Percentiles rank a stretch among this genome's conserved stretches.
Evolutionary conservation across 2,797 vertebrate species (phyloP).

Genomic region (Brotula barbata): DNA sequence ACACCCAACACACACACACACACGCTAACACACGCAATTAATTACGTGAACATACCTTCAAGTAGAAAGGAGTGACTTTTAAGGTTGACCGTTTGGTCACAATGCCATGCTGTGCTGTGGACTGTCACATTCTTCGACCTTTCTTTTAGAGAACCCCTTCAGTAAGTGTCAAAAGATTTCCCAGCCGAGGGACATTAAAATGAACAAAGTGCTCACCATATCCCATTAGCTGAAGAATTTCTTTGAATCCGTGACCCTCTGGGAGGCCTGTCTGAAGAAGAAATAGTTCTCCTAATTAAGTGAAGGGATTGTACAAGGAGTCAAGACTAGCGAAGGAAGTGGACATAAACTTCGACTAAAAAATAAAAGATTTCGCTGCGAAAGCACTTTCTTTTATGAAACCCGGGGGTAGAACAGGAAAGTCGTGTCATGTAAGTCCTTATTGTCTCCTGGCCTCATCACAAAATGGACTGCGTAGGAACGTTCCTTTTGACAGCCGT

Average conservation of each 20-base stretch:
- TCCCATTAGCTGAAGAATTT: slow-evolving; percentile 65
- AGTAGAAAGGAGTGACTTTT: slow-evolving; percentile 38
- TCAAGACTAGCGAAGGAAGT: slow-evolving; percentile 41
- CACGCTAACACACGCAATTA: slow-evolving; percentile 13
- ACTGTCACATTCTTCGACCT: slow-evolving; percentile 47
- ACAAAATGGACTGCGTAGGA: slow-evolving; percentile 1
- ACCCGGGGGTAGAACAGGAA: slow-evolving; percentile 21
- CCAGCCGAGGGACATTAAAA: slow-evolving; percentile 60
- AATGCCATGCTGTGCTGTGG: slow-evolving; percentile 9
- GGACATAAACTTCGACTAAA: slow-evolving; percentile 64
- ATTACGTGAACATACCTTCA: slow-evolving; percentile 2
- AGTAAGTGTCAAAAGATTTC: slow-evolving; percentile 60
- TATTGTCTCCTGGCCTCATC: slow-evolving; percentile 16
- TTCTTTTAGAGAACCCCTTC: slow-evolving; percentile 30
- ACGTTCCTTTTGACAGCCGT: slow-evolving; percentile 31
- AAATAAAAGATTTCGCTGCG: slow-evolving; percentile 51
- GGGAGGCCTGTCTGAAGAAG: slow-evolving; percentile 62
- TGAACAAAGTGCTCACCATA: slow-evolving; percentile 67
- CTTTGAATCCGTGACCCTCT: slow-evolving; percentile 57
- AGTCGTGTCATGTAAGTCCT: slow-evolving; percentile 18
- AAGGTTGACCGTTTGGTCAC: slow-evolving; percentile 25
- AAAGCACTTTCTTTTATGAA: slow-evolving; percentile 61
- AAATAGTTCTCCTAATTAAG: slow-evolving; percentile 73
- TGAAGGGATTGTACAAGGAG: slow-evolving; percentile 48
- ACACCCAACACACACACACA: slow-evolving; percentile 16